Evolutionary conservation across 2,113 vertebrate species (phyloP).

Genomic region (Siphamia tubifer): DNA sequence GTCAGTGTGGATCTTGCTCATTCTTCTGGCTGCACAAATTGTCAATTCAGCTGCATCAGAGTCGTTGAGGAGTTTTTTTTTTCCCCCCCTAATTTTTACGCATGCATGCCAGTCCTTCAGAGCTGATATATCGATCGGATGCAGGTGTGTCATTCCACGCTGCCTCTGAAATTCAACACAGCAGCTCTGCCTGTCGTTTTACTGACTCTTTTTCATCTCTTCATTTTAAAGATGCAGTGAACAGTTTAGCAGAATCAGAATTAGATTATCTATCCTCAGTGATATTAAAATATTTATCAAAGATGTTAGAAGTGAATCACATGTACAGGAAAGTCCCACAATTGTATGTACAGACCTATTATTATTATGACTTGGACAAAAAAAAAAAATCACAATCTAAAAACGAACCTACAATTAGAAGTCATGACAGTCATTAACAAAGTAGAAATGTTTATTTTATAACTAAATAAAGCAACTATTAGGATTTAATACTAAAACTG

Average conservation of each 20-base stretch:
- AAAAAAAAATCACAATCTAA: not conserved
- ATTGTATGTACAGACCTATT: not conserved
- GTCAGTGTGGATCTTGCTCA: conserved; percentile 25
- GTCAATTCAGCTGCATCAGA: conserved; percentile 47
- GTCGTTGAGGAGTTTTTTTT: conserved; percentile 24
- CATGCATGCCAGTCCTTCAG: conserved; percentile 49
- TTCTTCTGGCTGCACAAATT: conserved; percentile 25
- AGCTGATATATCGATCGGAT: conserved; percentile 14
- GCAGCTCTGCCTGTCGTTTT: not conserved
- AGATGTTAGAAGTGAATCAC: not conserved
- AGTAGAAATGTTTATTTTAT: not conserved
- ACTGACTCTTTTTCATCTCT: not conserved
- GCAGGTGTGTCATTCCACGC: conserved; percentile 20
- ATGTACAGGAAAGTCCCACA: not conserved
- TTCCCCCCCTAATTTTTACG: conserved; percentile 21
- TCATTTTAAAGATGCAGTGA: conserved; percentile 14
- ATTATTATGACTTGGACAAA: not conserved
- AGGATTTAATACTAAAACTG: not conserved
- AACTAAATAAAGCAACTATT: not conserved
- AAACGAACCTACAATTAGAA: not conserved
- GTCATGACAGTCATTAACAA: not conserved
- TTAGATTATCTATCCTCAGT: not conserved
- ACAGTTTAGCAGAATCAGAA: conserved; percentile 10
- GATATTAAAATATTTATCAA: not conserved
- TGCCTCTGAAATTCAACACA: conserved; percentile 11